Evolutionary conservation across 2,797 vertebrate genomes (phyloP).

Genomic region (Etheostoma nigrum): DNA sequence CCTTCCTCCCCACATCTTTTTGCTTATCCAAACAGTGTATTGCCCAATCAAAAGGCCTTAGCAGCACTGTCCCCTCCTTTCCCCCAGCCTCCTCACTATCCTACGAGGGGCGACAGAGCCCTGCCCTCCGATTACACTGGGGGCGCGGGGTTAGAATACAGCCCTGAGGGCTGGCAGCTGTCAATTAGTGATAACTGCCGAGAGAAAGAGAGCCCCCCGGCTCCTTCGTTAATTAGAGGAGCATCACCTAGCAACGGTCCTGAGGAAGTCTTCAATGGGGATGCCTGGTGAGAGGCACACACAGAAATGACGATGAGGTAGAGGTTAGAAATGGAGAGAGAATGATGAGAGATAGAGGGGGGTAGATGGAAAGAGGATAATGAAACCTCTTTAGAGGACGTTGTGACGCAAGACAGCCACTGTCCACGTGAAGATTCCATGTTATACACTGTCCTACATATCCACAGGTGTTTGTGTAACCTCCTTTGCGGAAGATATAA

Average conservation of each 20-base stretch:
- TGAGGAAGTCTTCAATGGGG: slow-evolving; percentile 86
- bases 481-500: slow-evolving; percentile 3
- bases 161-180: slow-evolving; percentile 97
- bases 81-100: slow-evolving; percentile 61
- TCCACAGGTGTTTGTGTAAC: slow-evolving; percentile 57
- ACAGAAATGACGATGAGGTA: slow-evolving; percentile 68
- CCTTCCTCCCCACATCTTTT: slow-evolving; percentile 46
- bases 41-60: slow-evolving; percentile 80
- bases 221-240: slow-evolving; percentile 88
- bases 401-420: slow-evolving; percentile 49
- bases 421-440: slow-evolving; percentile 16
- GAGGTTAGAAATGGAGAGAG: slow-evolving; percentile 58
- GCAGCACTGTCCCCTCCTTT: slow-evolving; percentile 80
- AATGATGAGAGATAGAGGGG: slow-evolving; percentile 67
- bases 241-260: slow-evolving; percentile 95
- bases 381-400: slow-evolving; percentile 69
- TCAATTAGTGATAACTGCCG: slow-evolving; percentile 98
- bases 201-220: slow-evolving; percentile 75
- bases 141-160: slow-evolving; percentile 94
- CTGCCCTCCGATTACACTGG: slow-evolving; percentile 94
- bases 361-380: slow-evolving; percentile 68
- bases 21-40: slow-evolving; percentile 73
- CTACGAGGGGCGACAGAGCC: slow-evolving; percentile 87
- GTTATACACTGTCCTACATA: slow-evolving; percentile 36
- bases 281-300: slow-evolving; percentile 81